Conservation (phyloP, 2,888 invertebrate species). For the Digitonthophagus gazella region DNA sequence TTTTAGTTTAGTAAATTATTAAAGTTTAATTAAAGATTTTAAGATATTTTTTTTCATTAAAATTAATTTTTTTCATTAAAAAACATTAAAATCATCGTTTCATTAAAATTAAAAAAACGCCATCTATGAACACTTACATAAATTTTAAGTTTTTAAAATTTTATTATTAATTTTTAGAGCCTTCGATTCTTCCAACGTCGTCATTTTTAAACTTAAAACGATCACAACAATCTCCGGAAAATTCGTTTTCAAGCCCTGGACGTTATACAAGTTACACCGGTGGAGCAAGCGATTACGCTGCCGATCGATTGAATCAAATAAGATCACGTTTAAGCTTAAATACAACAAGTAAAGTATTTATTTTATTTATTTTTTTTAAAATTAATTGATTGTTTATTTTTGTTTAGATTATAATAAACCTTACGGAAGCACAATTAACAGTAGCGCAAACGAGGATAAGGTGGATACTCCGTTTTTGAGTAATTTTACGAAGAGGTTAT, state of each 20-base stretch:
- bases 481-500: constrained; percentile 65
- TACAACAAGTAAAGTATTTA: neutral
- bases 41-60: too few relatives aligned
- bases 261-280: too few relatives aligned
- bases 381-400: neutral
- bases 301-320: constrained; percentile 60
- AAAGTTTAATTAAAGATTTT: too few relatives aligned
- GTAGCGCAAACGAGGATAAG: constrained; percentile 39
- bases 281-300: constrained; percentile 44
- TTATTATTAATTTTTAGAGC: constrained; percentile 42
- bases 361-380: constrained; percentile 12
- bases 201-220: neutral
- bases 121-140: too few relatives aligned
- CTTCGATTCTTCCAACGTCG: constrained; percentile 51
- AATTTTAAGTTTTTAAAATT: neutral
- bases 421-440: constrained; percentile 28
- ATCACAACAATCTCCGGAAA: neutral
- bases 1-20: too few relatives aligned
- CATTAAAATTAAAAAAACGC: too few relatives aligned
- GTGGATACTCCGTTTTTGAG: constrained; percentile 69
- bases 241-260: constrained; percentile 42
- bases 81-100: too few relatives aligned
- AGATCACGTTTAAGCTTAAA: constrained; percentile 59
- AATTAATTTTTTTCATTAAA: too few relatives aligned
- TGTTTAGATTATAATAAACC: constrained; percentile 39